A percentile compares a stretch with the other conserved stretches of the same genome.
Evolutionary conservation across 2,113 vertebrate species (phyloP).

Genomic region (Chloebia gouldiae): DNA sequence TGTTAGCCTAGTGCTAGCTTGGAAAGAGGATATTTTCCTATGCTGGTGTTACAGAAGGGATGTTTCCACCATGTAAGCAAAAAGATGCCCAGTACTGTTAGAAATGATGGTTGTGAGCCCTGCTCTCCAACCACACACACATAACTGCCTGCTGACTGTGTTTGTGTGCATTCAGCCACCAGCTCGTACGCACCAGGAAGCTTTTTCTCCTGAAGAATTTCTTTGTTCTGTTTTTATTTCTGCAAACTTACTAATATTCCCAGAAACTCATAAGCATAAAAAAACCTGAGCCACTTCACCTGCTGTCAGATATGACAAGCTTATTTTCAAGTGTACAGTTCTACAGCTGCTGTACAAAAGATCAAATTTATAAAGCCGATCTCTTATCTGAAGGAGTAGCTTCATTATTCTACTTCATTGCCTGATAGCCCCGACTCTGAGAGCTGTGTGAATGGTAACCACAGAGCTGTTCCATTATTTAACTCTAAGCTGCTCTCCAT

Average conservation of each 20-base stretch:
- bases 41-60: not conserved
- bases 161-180: not conserved
- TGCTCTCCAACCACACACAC: not conserved
- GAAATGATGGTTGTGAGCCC: not conserved
- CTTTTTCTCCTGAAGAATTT: not conserved
- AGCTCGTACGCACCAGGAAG: not conserved
- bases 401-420: constrained; percentile 69
- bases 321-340: constrained; percentile 66
- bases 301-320: constrained; percentile 60
- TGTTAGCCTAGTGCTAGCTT: constrained; percentile 3
- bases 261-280: constrained; percentile 65
- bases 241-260: constrained; percentile 41
- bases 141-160: not conserved
- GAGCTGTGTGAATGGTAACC: constrained; percentile 65
- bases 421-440: constrained; percentile 52
- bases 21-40: not conserved
- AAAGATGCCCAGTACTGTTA: not conserved
- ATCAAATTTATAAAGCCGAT: constrained; percentile 67
- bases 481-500: constrained; percentile 64
- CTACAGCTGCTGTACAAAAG: constrained; percentile 65
- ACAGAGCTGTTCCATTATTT: constrained; percentile 68
- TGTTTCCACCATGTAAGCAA: not conserved
- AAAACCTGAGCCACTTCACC: constrained; percentile 66
- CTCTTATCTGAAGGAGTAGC: constrained; percentile 68
- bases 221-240: constrained; percentile 55